Conservation (phyloP, 1,140 invertebrate species). For the Oppia nitens region DNA sequence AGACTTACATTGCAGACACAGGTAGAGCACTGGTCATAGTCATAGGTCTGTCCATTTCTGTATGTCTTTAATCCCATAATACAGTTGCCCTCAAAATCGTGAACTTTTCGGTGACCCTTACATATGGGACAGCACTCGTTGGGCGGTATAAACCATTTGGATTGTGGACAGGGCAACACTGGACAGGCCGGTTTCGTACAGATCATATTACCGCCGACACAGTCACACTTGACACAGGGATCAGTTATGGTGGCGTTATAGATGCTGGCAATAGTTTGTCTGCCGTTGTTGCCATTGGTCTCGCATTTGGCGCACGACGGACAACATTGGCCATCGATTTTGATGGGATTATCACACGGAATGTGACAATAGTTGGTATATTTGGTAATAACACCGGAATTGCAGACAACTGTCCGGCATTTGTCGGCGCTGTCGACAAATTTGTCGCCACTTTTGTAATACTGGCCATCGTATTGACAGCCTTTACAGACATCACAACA, state of each 20-base stretch:
- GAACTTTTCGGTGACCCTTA: constrained; percentile 36
- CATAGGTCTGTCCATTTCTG: constrained; percentile 34
- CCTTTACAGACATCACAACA: constrained; percentile 6
- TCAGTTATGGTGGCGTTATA: constrained; percentile 45
- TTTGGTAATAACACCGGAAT: not conserved
- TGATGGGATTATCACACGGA: constrained; percentile 3
- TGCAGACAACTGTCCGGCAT: not conserved
- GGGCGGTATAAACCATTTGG: constrained; percentile 39
- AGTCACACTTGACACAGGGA: constrained; percentile 68
- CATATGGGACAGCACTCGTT: constrained; percentile 72
- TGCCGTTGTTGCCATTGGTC: constrained; percentile 1
- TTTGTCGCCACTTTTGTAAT: not conserved
- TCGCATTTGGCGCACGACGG: constrained; percentile 5
- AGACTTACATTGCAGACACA: constrained; percentile 46
- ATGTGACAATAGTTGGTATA: not conserved
- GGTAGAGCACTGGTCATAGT: constrained; percentile 57
- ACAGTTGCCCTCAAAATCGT: constrained; percentile 31
- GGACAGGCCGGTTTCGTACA: constrained; percentile 69
- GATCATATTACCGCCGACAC: constrained; percentile 46
- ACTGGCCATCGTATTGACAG: not conserved
- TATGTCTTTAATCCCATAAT: constrained; percentile 48
- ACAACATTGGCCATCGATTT: constrained; percentile 6
- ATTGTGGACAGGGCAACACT: constrained; percentile 51
- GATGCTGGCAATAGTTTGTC: not conserved
- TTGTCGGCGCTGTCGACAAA: not conserved